Base-by-base conservation (phyloP, 1,140 invertebrate genomes). In the Caenorhabditis briggsae region DNA sequence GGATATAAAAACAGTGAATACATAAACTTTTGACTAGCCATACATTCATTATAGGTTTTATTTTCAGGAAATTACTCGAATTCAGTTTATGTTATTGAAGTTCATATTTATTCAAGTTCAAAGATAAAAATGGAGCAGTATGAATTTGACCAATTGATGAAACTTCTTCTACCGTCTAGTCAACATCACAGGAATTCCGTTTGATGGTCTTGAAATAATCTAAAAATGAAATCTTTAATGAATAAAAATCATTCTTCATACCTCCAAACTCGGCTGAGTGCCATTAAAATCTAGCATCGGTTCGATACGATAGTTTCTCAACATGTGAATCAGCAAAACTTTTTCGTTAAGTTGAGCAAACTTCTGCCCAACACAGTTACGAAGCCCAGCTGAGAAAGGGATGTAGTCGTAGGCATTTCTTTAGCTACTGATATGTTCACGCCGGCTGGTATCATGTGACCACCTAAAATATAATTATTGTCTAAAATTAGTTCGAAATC, bases 321-420 rank as follows among this genome's bases (percentile, higher is more conserved):
- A 93, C 48, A 98, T 95, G 20, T 95, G 96, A 0, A 96, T 95
- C 6, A 98, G 93, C 1, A 97, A 93, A n/a, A 96, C 95, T 93
- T 97, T 97, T 86, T 96, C 93, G 91, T 97, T 96, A 93, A 93
- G 96, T 94, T 1, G 96, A 96, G 59, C 20, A 93, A 97, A 97
- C 93, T 95, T 95, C 86, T 95, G 94, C 92, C 95, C 93, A 82
- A 93, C 93, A 87, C 93, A 93, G 88, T 93, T 93, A 58, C 93
- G 85, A 20, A 91, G 90, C 12, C 93, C 93, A 48, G 93, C 93
- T n/a, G 92, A 92, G 83, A 93, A 93, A 0, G 93, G 93, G 3
- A 92, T 90, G 86, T 91, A 93, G n/a, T 89, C 92, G 84, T 90
- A 93, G 16, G 93, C 93, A 89, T 93, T 93, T 82, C 92, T 91